These are phyloP conservation scores for Sandelia bainsii DNA, from an alignment of 2,797 vertebrate species.

Conservation along the genomic window DNA sequence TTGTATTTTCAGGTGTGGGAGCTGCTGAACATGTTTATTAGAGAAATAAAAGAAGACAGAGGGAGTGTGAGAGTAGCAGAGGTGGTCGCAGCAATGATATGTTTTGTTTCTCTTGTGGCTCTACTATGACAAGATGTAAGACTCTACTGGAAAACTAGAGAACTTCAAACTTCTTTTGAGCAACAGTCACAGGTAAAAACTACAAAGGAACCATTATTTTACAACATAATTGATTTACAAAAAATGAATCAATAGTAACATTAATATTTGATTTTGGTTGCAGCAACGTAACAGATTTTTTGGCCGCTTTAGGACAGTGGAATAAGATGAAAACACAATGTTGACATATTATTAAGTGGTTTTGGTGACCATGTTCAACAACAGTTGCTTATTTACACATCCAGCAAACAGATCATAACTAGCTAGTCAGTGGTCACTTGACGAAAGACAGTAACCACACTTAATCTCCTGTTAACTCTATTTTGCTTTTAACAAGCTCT, in stretches of 20 bases:
- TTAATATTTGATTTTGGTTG: neutral
- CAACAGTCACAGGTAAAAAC: conserved; percentile 11
- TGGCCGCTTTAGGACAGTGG: no score
- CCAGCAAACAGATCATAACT: no score
- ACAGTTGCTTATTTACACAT: no score
- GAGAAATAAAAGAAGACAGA: conserved; percentile 35
- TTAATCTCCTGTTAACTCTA: neutral
- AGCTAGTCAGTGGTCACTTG: no score
- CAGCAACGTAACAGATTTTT: no score
- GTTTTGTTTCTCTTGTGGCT: conserved; percentile 43
- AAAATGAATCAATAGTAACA: neutral
- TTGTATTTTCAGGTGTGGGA: conserved; percentile 66
- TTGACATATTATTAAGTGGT: no score
- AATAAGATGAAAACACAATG: no score
- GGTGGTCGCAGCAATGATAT: conserved; percentile 30
- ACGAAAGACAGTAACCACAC: neutral
- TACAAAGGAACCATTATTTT: neutral
- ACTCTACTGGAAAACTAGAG: conserved; percentile 1
- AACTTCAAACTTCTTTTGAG: conserved; percentile 5
- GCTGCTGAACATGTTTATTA: conserved; percentile 61
- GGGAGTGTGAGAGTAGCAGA: conserved; percentile 33
- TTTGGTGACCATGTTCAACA: no score
- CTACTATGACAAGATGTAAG: conserved; percentile 24
- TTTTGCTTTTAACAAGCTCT: neutral
- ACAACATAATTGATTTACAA: neutral